Evolutionary conservation across 2,113 vertebrate genomes (phyloP), one percentile per base, ranked within the genome.

Genomic region (Gobio gobio): DNA sequence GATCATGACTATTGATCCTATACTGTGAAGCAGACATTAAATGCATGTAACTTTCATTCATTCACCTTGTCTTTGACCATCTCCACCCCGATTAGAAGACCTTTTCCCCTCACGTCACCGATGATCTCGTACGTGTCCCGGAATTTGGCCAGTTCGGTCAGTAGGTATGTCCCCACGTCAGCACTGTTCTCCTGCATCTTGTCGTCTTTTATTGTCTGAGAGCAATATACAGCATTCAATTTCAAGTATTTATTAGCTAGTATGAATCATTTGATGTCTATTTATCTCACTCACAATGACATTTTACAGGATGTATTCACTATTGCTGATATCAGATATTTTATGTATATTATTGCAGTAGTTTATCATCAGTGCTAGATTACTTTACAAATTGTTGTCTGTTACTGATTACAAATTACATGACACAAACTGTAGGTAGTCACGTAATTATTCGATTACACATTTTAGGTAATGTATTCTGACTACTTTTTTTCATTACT

Each of bases 31-130:
- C 18, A 9, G 54, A 22, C 6, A 56, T 56, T 56, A 7, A 56
- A 56, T 56, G 18, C 51, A 56, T 36, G 2, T 12, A 43, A 36
- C 10, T 14, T 78, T 14, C 16, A 49, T 54, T 5, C 24, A 4
- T 13, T 78, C 86, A 99, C 98, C 97, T 98, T 98, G 88, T 98
- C 95, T 89, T 90, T 94, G 70, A 99, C 97, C 97, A 99, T 97
- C 90, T 99, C 97, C 85, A 99, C 88, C 1, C 97, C 98, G 2
- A 99, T 95, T 94, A 94, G 94, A 72, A 99, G 95, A 70, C 98
- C 98, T 90, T 98, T 99, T 66, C 98, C 98, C 59, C 98, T 95
- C 58, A 99, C 96, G 14, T 99, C 98, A 33, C 98, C 98, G 4
- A 99, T 73, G 2, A 98, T 95, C 87, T 99, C 95, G 0, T 96